A percentile compares a stretch with the other conserved stretches of the same genome.
These are phyloP conservation scores for Cecropterus lyciades DNA, from an alignment of 1,140 invertebrate species.

Conservation along the genomic window DNA sequence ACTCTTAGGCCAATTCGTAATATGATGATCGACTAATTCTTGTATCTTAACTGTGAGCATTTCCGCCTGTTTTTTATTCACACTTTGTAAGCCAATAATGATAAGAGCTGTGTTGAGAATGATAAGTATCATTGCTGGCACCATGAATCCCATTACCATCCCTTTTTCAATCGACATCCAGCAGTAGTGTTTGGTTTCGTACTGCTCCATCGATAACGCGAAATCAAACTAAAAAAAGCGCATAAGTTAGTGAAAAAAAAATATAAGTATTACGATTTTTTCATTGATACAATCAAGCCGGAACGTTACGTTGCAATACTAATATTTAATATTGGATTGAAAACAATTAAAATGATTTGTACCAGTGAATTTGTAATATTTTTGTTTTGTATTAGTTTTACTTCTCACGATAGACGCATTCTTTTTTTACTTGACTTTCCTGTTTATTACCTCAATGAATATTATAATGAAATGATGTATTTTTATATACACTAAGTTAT, in stretches of 20 bases:
- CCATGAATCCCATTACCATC: slow-evolving; percentile 89
- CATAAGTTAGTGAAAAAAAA: not conserved
- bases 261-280: too few species aligned
- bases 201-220: slow-evolving; percentile 86
- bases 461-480: too few species aligned
- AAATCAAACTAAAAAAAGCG: slow-evolving; percentile 85
- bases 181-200: slow-evolving; percentile 89
- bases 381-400: too few species aligned
- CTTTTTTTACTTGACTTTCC: too few species aligned
- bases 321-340: too few species aligned
- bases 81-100: slow-evolving; percentile 72
- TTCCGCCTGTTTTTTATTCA: slow-evolving; percentile 72
- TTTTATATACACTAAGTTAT: too few species aligned
- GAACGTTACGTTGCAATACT: too few species aligned
- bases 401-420: too few species aligned
- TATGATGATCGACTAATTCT: slow-evolving; percentile 71
- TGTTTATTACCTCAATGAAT: too few species aligned
- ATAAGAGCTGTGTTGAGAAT: slow-evolving; percentile 85
- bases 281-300: too few species aligned
- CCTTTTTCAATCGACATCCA: slow-evolving; percentile 90
- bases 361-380: too few species aligned
- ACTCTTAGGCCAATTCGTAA: slow-evolving; percentile 67
- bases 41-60: slow-evolving; percentile 71
- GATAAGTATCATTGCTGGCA: slow-evolving; percentile 87
- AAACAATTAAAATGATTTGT: too few species aligned